Evolutionary conservation across 2,888 invertebrate genomes (phyloP), one percentile per base, ranked within the genome.

Genomic region (Saturnia japonica): DNA sequence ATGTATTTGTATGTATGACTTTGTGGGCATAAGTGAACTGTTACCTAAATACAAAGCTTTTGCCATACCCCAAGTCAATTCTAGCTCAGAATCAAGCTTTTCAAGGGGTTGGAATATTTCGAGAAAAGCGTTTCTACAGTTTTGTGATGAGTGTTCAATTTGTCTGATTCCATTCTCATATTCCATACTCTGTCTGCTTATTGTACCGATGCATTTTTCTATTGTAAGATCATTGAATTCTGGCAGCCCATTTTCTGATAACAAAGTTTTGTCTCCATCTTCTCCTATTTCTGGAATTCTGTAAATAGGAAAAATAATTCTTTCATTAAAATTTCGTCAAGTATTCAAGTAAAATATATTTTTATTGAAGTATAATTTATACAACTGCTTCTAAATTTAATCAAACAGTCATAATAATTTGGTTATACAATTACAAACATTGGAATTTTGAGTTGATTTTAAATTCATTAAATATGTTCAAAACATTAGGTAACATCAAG

Each of bases 31-130:
- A 16, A 96, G 85, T 0, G 96, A 96, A 80, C 96, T 96, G 82
- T 97, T 97, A 8, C 97, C 97, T 68, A 97, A 91, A 83, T 97
- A 98, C 16, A 99, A 88, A 6, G 97, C 96, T 88, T 98, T 98
- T 0, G 98, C 96, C 78, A 98, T 95, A 14, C 97, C 97, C 97
- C 98, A 98, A 6, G 97, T 97, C 68, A 96, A 95, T 83, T 97
- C 97, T 68, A 99, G 88, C 14, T 97, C 96, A 0, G 95, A 94
- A 47, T 96, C 96, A 1, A 96, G 86, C 78, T 95, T 95, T 84
- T 99, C 98, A 42, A 98, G 83, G 0, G 97, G 97, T 75, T 95
- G 94, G 73, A 98, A 95, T 68, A 97, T 91, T 80, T 96, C 96
- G 47, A 94, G 88, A 85, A 97, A 96, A 67, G 96, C 92, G 86